Evolutionary conservation across 1,140 invertebrate species (phyloP), one percentile per base, ranked within the genome.

Genomic region (Platorchestia sp.): DNA sequence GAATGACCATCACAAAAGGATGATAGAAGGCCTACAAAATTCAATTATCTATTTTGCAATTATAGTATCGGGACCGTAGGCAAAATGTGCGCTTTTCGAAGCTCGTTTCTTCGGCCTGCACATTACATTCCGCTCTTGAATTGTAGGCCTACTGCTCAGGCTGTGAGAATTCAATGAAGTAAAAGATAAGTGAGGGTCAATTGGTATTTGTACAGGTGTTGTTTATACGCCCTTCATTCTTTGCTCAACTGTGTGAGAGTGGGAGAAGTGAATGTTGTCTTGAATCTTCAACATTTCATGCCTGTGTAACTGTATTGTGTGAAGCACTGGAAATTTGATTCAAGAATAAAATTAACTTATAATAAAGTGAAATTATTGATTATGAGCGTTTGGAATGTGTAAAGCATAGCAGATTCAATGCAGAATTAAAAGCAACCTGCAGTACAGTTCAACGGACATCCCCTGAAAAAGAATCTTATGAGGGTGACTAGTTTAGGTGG

Each of bases 31-130:
- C 91, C 91, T 93, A 93, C 91, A 93, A 93, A 93, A 93, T 93
- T 93, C 91, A 93, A 93, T 93, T 93, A 93, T 93, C 91, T 93
- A 93, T 93, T 93, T 93, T 93, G 91, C 91, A 93, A 93, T 93
- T 93, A 93, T 93, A 93, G 91, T 47, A 93, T 93, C 91, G 91
- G 45, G 91, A 89, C 41, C 87, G 45, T 36, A 45, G 43, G 43
- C 6, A 45, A 45, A 93, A 93, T 6, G 36, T 6, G 40, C 36
- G 36, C 40, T 93, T 93, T 93, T 93, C 6, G 7, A 36, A 40
- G 91, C 3, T 89, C 87, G 41, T 89, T 89, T 89, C 87, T 89
- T 89, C 87, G 22, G 41, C n/a, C 41, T 44, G 87, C 27, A 42
- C 87, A 44, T 42, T 42, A 41, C 87, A 89, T 89, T 89, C 87